These are phyloP conservation scores for Notothenia coriiceps DNA, from an alignment of 2,113 vertebrate genomes.

Conservation along the genomic window DNA sequence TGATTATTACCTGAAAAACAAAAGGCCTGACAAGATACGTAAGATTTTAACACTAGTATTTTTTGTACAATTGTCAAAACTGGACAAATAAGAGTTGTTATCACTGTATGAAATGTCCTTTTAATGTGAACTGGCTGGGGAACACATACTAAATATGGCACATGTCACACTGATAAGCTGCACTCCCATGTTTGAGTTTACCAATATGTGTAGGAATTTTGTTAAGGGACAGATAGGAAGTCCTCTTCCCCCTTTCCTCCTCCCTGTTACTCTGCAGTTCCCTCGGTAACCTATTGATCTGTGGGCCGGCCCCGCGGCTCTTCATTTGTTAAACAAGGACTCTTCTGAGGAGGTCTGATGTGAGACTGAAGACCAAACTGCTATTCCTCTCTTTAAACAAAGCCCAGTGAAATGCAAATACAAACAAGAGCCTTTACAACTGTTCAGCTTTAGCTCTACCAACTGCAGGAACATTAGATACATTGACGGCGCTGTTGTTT, in stretches of 20 bases:
- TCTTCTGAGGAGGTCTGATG: slow-evolving; percentile 48
- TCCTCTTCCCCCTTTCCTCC: slow-evolving; percentile 56
- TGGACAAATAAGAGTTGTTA: background rate
- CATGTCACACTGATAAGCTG: background rate
- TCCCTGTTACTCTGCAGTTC: slow-evolving; percentile 32
- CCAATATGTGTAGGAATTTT: slow-evolving; percentile 41
- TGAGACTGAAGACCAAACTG: slow-evolving; percentile 24
- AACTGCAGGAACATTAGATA: background rate
- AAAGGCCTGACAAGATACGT: background rate
- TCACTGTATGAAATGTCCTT: background rate
- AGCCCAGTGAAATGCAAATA: slow-evolving; percentile 66
- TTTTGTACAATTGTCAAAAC: background rate
- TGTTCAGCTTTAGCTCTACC: background rate
- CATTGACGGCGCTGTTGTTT: background rate
- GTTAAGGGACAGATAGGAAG: slow-evolving; percentile 55
- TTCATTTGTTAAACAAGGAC: slow-evolving; percentile 62
- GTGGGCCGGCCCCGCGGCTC: background rate
- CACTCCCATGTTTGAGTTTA: slow-evolving; percentile 1
- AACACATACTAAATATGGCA: background rate
- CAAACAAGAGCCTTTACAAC: slow-evolving; percentile 41
- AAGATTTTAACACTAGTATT: background rate
- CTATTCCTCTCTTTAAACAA: slow-evolving; percentile 52
- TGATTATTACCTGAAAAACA: no score
- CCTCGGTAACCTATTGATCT: slow-evolving; percentile 57
- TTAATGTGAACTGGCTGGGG: background rate